Percentiles rank a stretch among this genome's conserved stretches.
Evolutionary conservation across 2,797 vertebrate species (phyloP).

Genomic region (Mus minutoides): DNA sequence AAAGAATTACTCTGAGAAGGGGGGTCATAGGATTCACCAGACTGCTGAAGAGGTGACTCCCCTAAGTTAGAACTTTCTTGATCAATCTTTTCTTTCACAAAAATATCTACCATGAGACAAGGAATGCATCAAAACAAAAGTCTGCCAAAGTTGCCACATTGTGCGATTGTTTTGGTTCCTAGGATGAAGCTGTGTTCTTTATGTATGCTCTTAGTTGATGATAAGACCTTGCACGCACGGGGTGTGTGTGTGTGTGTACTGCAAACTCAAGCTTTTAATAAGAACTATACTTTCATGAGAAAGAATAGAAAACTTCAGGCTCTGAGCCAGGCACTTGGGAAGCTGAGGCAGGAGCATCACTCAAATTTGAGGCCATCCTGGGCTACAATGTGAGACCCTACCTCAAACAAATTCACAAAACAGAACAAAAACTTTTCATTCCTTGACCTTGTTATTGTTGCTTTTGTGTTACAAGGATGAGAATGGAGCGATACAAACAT

Average conservation of each 20-base stretch:
- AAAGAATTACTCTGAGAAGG: conserved; percentile 45
- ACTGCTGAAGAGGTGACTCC: not conserved
- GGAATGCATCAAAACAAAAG: not conserved
- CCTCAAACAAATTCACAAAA: not conserved
- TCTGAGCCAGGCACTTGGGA: conserved; percentile 40
- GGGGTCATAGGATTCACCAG: not conserved
- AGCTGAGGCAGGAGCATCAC: not conserved
- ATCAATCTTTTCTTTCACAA: not conserved
- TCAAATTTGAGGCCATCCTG: not conserved
- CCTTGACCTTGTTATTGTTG: conserved; percentile 73
- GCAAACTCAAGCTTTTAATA: not conserved
- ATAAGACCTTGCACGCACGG: not conserved
- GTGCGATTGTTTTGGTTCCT: not conserved
- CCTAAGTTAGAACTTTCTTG: not conserved
- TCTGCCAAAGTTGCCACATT: not conserved
- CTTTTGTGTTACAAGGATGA: conserved; percentile 54
- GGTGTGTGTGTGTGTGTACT: not conserved
- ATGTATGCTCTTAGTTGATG: not conserved
- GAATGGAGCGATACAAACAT: conserved; percentile 73
- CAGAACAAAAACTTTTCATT: conserved; percentile 17
- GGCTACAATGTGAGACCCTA: not conserved
- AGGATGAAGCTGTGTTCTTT: not conserved
- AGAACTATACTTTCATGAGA: conserved; percentile 4
- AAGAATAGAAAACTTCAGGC: conserved; percentile 38
- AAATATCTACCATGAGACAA: not conserved